These are phyloP conservation scores for Dusona sp. DNA, from an alignment of 2,888 invertebrate species.

Conservation along the genomic window DNA sequence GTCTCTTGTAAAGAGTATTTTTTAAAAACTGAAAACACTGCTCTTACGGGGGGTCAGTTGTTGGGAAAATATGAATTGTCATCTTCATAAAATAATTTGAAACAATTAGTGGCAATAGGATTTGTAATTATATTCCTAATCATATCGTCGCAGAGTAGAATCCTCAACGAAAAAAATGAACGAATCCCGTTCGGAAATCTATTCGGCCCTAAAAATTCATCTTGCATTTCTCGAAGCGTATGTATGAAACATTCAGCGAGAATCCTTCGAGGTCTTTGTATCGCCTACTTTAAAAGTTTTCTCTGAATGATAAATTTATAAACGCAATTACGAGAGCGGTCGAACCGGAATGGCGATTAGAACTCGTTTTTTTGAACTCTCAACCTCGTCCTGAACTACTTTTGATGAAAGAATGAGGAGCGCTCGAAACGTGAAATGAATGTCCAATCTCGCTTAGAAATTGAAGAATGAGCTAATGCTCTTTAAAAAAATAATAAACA, in stretches of 20 bases:
- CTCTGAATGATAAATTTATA: constrained; percentile 22
- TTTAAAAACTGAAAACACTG: neutral
- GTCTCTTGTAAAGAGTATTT: neutral
- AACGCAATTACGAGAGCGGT: constrained; percentile 5
- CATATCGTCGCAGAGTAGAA: neutral
- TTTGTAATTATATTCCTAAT: neutral
- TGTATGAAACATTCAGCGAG: neutral
- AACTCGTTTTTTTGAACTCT: constrained; percentile 35
- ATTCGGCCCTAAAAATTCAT: neutral
- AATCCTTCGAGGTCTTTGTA: neutral
- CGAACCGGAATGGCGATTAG: constrained; percentile 14
- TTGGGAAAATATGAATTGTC: constrained; percentile 27
- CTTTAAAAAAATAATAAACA: neutral
- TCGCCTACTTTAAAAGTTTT: constrained; percentile 2
- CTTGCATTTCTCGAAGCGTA: neutral
- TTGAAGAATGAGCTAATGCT: constrained; percentile 30
- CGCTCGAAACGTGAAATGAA: constrained; percentile 15
- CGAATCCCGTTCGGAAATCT: neutral
- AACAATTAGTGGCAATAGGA: neutral
- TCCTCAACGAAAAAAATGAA: neutral
- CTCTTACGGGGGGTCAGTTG: neutral
- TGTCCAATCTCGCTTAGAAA: constrained; percentile 25
- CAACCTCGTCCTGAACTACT: constrained; percentile 42
- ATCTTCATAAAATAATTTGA: neutral
- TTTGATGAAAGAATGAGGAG: constrained; percentile 13